A percentile compares a stretch with the other conserved stretches of the same genome.
Evolutionary conservation across 1,140 invertebrate genomes (phyloP).

Genomic region (Drosophila ficusphila): DNA sequence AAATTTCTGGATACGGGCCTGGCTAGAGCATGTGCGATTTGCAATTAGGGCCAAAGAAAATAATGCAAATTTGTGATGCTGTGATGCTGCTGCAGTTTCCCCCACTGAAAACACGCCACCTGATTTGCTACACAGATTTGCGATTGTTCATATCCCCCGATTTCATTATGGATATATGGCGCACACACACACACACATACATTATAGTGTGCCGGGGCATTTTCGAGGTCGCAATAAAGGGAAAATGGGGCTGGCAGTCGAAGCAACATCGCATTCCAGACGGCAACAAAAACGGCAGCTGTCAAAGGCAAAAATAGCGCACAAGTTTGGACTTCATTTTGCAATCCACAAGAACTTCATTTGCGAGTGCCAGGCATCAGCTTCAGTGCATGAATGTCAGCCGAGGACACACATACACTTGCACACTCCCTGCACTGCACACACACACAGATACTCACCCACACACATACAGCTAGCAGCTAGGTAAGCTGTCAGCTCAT

Average conservation of each 20-base stretch:
- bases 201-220: background rate
- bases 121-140: background rate
- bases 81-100: background rate
- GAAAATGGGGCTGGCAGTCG: background rate
- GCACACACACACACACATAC: too few species aligned
- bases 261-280: slow-evolving; percentile 6
- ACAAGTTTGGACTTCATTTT: slow-evolving; percentile 73
- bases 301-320: slow-evolving; percentile 71
- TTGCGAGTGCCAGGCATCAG: slow-evolving; percentile 54
- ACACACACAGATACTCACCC: background rate
- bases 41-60: background rate
- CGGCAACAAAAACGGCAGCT: slow-evolving; percentile 29
- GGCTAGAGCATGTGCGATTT: background rate
- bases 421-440: background rate
- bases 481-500: slow-evolving; percentile 59
- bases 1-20: too few species aligned
- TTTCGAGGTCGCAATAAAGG: background rate
- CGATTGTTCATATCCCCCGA: background rate
- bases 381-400: slow-evolving; percentile 54
- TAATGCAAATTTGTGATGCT: background rate
- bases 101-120: background rate
- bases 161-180: slow-evolving; percentile 12
- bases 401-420: slow-evolving; percentile 5
- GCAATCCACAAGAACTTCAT: slow-evolving; percentile 75
- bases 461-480: background rate